Evolutionary conservation across 2,888 invertebrate genomes (phyloP), one percentile per base, ranked within the genome.

Genomic region (Lochmaea capreae): DNA sequence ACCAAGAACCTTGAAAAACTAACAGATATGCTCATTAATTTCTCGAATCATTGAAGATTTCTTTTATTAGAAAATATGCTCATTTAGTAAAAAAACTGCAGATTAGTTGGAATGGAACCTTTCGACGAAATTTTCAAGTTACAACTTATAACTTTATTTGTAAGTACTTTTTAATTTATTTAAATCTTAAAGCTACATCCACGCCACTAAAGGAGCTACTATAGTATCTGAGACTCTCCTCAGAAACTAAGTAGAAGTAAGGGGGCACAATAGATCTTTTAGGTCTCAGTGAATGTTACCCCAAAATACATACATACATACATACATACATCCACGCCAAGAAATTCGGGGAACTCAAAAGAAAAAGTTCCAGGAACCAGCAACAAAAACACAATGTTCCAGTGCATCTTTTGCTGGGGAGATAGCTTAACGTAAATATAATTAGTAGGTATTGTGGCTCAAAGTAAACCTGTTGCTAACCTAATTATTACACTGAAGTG

Each of bases 91-190:
- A 65, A 49, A 18, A 33, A 49, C 8, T n/a, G 52, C 22, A 6
- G 18, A 12, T 49, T 42, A 43, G 8, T 33, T 12, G 67, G 49
- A 67, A 76, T 76, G 76, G 72, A 72, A 39, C 57, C 42, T 14
- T 52, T 52, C 39, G 62, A 59, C 8, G 61, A 65, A 18, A 71
- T 79, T 66, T 69, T 74, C 26, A 76, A 65, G 68, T 65, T 79
- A 39, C 75, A 79, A 66, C 18, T 79, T 22, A 77, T 79, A 11
- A 76, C 76, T 46, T 65, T 74, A 58, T 74, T 79, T 65, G 79
- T 79, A 74, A 77, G 79, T 76, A 69, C 26, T 52, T 62, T 49
- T 67, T 26, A 33, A 71, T 14, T 49, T 16, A 58, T 42, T 66
- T 49, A 14, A 16, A 33, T 33, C 33, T 22, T 26, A 65, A 52